These are phyloP conservation scores for Omphaloscelis lunosa DNA, from an alignment of 2,888 invertebrate species.

Conservation along the genomic window DNA sequence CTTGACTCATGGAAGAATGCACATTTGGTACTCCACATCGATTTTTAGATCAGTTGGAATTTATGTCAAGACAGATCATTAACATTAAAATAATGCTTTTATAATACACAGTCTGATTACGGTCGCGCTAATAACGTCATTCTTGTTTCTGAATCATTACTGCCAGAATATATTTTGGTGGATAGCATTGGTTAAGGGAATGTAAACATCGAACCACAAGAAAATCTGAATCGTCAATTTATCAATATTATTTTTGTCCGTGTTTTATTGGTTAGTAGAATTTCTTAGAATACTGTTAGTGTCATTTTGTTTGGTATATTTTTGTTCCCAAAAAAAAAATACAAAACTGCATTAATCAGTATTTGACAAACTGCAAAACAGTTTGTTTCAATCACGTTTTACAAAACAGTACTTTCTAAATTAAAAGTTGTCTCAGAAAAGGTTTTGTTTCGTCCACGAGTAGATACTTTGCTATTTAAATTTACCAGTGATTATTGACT, in stretches of 20 bases:
- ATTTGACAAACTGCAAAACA: neutral
- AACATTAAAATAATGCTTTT: slow-evolving; percentile 19
- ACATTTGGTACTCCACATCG: slow-evolving; percentile 20
- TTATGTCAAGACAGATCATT: slow-evolving; percentile 12
- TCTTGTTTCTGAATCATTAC: neutral
- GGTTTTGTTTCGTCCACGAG: neutral
- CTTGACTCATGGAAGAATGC: slow-evolving; percentile 9
- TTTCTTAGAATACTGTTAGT: too few relatives aligned
- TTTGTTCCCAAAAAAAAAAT: neutral
- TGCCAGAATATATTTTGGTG: neutral
- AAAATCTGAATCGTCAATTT: too few relatives aligned
- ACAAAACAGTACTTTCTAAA: neutral
- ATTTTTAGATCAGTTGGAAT: slow-evolving; percentile 7
- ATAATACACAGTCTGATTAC: slow-evolving; percentile 8
- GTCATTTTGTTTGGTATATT: neutral
- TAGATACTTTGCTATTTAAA: neutral
- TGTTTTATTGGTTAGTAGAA: neutral
- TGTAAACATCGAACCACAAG: neutral
- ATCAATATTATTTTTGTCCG: too few relatives aligned
- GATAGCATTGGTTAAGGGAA: neutral
- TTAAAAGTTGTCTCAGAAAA: neutral
- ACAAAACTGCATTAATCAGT: neutral
- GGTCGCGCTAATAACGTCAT: neutral
- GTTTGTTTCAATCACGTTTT: too few relatives aligned
- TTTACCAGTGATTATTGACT: neutral